Conservation (phyloP, 2,888 invertebrate species). For the Osedax fenrisi region DNA sequence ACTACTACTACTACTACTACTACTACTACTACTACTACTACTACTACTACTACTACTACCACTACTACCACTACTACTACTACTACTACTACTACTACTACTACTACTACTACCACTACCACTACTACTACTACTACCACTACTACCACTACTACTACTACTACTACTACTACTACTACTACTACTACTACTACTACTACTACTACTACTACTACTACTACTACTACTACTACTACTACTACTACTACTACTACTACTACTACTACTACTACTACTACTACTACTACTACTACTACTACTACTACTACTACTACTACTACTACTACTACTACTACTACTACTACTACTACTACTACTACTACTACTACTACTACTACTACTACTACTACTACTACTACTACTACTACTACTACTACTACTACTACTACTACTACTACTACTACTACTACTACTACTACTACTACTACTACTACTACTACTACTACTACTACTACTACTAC, state of each 20-base stretch:
- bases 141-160: not conserved
- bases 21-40: constrained; percentile 23
- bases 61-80: not conserved
- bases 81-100: not conserved
- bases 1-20: constrained; percentile 24
- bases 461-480: not conserved
- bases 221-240: constrained; percentile 24
- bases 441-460: constrained; percentile 18
- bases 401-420: constrained; percentile 19
- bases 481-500: constrained; percentile 25
- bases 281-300: constrained; percentile 19
- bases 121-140: not conserved
- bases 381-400: constrained; percentile 21
- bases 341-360: constrained; percentile 20
- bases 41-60: not conserved
- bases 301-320: constrained; percentile 18
- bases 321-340: constrained; percentile 20
- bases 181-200: constrained; percentile 24
- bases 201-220: constrained; percentile 25
- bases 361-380: constrained; percentile 20
- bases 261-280: constrained; percentile 16
- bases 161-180: constrained; percentile 19
- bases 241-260: constrained; percentile 16
- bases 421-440: constrained; percentile 25
- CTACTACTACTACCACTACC: not conserved